These are phyloP conservation scores for Escarpia spicata DNA, from an alignment of 2,888 invertebrate genomes.

Conservation along the genomic window DNA sequence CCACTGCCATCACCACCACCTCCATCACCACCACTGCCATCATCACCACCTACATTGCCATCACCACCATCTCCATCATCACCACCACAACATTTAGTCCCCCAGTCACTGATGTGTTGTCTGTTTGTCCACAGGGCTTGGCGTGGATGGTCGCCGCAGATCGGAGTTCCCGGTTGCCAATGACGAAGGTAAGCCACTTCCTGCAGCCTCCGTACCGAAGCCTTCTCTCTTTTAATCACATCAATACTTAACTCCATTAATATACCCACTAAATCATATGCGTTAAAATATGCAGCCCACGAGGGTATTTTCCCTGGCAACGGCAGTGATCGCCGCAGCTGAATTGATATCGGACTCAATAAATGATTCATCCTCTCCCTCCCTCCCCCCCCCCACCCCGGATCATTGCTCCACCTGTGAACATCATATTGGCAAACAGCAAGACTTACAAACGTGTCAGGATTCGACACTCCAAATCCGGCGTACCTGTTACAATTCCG, in stretches of 20 bases:
- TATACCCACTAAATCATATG: not conserved
- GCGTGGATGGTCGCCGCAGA: not conserved
- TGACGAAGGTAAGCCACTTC: not conserved
- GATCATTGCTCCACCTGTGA: not conserved
- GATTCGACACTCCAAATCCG: not conserved
- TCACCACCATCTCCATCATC: no score
- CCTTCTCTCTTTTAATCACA: not conserved
- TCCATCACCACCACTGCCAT: no score
- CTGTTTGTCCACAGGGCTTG: not conserved
- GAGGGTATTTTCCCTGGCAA: not conserved
- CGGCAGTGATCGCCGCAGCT: not conserved
- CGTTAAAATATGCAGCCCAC: not conserved
- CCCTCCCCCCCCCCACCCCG: not conserved
- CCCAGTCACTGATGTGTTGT: not conserved
- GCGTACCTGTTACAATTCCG: not conserved
- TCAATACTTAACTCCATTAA: not conserved
- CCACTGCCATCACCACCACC: slow-evolving; percentile 21
- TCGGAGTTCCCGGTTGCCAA: not conserved
- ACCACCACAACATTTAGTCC: no score
- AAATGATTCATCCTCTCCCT: not conserved
- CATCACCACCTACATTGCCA: no score
- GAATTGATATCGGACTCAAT: not conserved
- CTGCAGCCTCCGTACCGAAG: not conserved
- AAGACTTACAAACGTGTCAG: not conserved
- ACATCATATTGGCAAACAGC: not conserved